These are phyloP conservation scores for Lampropteryx suffumata DNA, from an alignment of 2,888 invertebrate species.

Conservation along the genomic window DNA sequence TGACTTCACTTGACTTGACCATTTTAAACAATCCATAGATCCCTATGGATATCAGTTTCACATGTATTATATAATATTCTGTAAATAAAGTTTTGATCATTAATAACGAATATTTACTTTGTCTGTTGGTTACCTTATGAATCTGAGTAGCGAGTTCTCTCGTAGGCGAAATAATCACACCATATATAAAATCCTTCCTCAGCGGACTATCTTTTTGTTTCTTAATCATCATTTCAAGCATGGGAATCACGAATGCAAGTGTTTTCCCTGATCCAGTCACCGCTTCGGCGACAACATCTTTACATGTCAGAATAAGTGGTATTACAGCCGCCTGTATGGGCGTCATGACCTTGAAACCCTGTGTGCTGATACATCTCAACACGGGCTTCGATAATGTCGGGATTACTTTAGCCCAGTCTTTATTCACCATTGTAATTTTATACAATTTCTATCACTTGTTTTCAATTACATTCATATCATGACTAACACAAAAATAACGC, in stretches of 20 bases:
- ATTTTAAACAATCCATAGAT: no score
- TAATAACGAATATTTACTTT: no score
- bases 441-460: background rate
- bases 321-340: conserved; percentile 93
- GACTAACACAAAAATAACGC: conserved; percentile 1
- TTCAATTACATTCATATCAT: background rate
- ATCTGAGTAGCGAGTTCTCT: conserved; percentile 97
- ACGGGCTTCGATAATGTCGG: conserved; percentile 76
- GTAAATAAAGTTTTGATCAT: no score
- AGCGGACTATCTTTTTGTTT: conserved; percentile 84
- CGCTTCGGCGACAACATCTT: conserved; percentile 99
- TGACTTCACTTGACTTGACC: no score
- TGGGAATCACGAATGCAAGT: conserved; percentile 95
- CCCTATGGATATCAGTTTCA: no score
- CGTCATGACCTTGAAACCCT: conserved; percentile 82
- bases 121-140: conserved; percentile 75
- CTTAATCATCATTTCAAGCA: conserved; percentile 91
- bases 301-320: conserved; percentile 92
- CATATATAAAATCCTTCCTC: conserved; percentile 90
- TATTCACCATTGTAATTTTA: conserved; percentile 60
- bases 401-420: conserved; percentile 66
- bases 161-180: conserved; percentile 96
- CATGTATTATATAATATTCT: no score
- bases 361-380: conserved; percentile 74
- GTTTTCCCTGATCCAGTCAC: conserved; percentile 99